phyloP scores from a whole-genome alignment of 2,888 invertebrate species.

The Pseudanteris insignis region DNA sequence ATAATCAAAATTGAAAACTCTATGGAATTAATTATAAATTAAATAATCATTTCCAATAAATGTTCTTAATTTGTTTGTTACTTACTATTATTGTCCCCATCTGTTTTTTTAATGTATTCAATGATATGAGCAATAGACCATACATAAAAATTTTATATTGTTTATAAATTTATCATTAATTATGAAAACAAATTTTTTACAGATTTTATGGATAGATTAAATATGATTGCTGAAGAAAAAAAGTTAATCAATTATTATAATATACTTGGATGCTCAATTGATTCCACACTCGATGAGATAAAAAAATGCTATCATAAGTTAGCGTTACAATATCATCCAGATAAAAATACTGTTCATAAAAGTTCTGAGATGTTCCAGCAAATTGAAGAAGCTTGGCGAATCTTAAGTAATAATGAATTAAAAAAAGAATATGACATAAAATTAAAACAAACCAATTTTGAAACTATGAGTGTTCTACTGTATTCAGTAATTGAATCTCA shows the following conservation, averaged over 20 bases:
- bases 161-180: background rate
- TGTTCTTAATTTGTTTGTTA: no score
- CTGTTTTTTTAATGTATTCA: no score
- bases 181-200: background rate
- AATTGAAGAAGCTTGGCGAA: slow-evolving; percentile 78
- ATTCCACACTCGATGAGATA: slow-evolving; percentile 70
- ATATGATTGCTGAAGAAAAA: slow-evolving; percentile 1
- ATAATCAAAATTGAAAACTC: no score
- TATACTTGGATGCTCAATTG: slow-evolving; percentile 69
- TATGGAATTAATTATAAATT: no score
- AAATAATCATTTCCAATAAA: no score
- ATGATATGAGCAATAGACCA: no score
- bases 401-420: slow-evolving; percentile 71
- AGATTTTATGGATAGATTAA: background rate
- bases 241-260: slow-evolving; percentile 67
- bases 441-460: slow-evolving; percentile 70
- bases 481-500: slow-evolving; percentile 70
- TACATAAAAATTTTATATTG: no score
- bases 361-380: slow-evolving; percentile 65
- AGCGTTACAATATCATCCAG: slow-evolving; percentile 72
- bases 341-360: slow-evolving; percentile 67
- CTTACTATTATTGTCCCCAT: no score
- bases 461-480: slow-evolving; percentile 69
- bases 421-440: slow-evolving; percentile 75
- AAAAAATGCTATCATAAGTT: slow-evolving; percentile 73